These are phyloP conservation scores for Chaetoderma sp. DNA, from an alignment of 2,888 invertebrate species.

Conservation along the genomic window DNA sequence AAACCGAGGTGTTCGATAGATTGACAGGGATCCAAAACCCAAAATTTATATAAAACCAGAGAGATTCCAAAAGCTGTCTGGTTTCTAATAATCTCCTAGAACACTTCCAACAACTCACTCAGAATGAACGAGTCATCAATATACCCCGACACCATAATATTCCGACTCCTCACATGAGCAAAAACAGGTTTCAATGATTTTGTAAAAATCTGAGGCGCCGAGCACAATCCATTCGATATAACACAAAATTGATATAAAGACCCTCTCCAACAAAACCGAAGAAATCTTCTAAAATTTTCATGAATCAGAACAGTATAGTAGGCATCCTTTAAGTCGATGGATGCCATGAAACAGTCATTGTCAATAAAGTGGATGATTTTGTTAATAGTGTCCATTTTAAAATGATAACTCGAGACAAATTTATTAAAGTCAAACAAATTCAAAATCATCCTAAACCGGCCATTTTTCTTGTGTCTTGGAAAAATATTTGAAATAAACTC, in stretches of 20 bases:
- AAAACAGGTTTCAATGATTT: conserved; percentile 36
- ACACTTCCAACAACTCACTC: too few relatives aligned
- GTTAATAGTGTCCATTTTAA: conserved; percentile 33
- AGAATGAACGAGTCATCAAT: conserved; percentile 23
- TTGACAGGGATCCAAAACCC: conserved; percentile 25
- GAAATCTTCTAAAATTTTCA: conserved; percentile 20
- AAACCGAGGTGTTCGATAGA: conserved; percentile 30
- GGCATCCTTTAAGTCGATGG: conserved; percentile 34
- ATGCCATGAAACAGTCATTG: conserved; percentile 27
- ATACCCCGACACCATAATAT: conserved; percentile 22
- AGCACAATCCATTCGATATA: conserved; percentile 32
- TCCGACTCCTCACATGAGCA: conserved; percentile 21
- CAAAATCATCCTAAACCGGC: conserved; percentile 4
- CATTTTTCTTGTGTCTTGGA: conserved; percentile 10
- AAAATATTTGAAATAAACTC: conserved; percentile 19
- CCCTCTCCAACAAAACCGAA: conserved; percentile 34
- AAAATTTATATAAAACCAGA: too few relatives aligned
- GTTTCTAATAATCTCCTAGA: too few relatives aligned
- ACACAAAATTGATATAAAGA: conserved; percentile 24
- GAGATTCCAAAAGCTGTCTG: too few relatives aligned
- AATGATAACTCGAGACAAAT: conserved; percentile 14
- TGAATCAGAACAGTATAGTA: conserved; percentile 30
- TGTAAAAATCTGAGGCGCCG: conserved; percentile 33
- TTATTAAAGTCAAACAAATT: conserved; percentile 19
- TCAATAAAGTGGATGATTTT: conserved; percentile 21